Conservation (phyloP, 1,140 invertebrate genomes). For the Drosophila sturtevanti region DNA sequence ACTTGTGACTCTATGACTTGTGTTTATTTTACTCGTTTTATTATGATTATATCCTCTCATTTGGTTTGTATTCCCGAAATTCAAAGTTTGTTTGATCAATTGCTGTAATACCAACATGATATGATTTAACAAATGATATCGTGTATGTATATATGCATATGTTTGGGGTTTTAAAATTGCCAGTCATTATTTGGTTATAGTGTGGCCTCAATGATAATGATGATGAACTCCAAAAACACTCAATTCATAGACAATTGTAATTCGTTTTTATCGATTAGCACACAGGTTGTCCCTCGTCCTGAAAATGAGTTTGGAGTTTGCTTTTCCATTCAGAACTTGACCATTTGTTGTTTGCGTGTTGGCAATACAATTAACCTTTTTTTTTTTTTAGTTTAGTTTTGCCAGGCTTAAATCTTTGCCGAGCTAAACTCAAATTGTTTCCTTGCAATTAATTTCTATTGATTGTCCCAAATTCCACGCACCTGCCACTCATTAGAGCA, state of each 20-base stretch:
- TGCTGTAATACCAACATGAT: constrained; percentile 50
- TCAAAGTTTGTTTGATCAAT: constrained; percentile 76
- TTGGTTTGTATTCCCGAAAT: constrained; percentile 27
- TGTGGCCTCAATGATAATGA: constrained; percentile 60
- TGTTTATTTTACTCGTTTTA: constrained; percentile 28
- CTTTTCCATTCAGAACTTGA: constrained; percentile 37
- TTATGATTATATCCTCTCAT: constrained; percentile 53
- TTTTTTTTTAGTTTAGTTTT: constrained; percentile 70
- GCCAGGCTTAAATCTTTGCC: constrained; percentile 34
- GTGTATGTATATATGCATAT: constrained; percentile 58
- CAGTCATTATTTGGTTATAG: constrained; percentile 21
- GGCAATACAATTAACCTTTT: constrained; percentile 66
- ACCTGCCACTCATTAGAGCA: not conserved
- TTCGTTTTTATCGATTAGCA: constrained; percentile 67
- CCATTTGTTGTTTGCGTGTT: constrained; percentile 69
- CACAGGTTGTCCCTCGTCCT: constrained; percentile 18
- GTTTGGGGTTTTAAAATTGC: constrained; percentile 24
- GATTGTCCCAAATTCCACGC: constrained; percentile 71
- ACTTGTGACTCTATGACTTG: constrained; percentile 8
- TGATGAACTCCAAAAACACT: constrained; percentile 33
- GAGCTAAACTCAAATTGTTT: constrained; percentile 31
- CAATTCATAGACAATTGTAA: constrained; percentile 53
- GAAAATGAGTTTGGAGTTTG: constrained; percentile 5
- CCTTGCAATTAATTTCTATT: constrained; percentile 72
- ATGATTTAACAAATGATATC: constrained; percentile 30